Evolutionary conservation across 2,113 vertebrate species (phyloP).

Genomic region (Vidua chalybeata): DNA sequence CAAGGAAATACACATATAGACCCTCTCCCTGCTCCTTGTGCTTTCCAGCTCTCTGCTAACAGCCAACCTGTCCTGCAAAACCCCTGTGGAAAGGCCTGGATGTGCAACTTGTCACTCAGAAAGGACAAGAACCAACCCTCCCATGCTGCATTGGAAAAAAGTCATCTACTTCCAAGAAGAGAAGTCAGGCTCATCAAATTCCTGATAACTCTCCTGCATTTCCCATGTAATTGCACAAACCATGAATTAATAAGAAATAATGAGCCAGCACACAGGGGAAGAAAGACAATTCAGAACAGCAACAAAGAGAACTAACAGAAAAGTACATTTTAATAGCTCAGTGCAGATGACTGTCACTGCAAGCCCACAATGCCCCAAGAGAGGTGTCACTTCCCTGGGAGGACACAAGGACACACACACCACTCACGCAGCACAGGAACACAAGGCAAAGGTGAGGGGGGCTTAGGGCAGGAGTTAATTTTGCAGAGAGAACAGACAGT

Average conservation of each 20-base stretch:
- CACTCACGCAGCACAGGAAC: not conserved
- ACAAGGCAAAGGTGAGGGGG: not conserved
- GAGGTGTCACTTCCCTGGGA: not conserved
- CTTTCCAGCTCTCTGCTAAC: not conserved
- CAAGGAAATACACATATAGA: accelerated
- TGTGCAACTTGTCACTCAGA: not conserved
- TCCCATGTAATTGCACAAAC: constrained; percentile 38
- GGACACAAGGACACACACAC: not conserved
- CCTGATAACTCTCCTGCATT: not conserved
- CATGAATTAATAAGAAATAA: constrained; percentile 45
- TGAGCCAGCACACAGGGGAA: constrained; percentile 25
- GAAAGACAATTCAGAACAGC: not conserved
- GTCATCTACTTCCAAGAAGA: not conserved
- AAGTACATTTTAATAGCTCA: not conserved
- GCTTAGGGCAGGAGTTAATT: not conserved
- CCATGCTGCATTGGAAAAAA: not conserved
- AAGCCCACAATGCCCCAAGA: not conserved
- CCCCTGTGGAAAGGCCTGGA: not conserved
- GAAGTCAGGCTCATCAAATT: not conserved
- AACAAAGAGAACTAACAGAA: not conserved
- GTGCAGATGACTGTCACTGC: not conserved
- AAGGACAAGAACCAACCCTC: not conserved
- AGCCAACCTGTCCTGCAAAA: not conserved
- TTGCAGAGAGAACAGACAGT: not conserved
- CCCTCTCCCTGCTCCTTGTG: not conserved